Evolutionary conservation across 1,140 invertebrate genomes (phyloP), one percentile per base, ranked within the genome.

Genomic region (Holotrichia oblita): DNA sequence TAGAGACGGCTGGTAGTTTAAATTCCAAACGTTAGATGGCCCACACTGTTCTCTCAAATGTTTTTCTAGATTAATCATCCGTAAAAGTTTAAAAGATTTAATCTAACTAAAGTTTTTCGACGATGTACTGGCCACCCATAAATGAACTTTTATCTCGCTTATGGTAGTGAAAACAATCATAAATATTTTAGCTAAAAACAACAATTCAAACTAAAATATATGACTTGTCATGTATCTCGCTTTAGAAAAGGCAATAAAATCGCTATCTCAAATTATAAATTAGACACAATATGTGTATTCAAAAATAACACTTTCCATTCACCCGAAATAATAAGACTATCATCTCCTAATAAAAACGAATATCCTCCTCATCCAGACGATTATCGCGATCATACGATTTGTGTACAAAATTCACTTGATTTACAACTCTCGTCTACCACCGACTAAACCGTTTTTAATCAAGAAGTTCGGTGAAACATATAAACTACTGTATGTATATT

Each of bases 381-480:
- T 20, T 64, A 64, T 64, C 61, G 17, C 61, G 17, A 17, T 27
- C 6, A 20, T 64, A 64, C 61, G 61, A 27, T 64, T 64, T 64
- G 61, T 64, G 61, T 64, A 64, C 61, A 20, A 64, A 64, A 64
- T 64, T 64, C 24, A 64, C 61, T 8, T 64, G 59, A 64, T 64
- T 64, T 64, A 64, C 17, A 64, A 10, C 17, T 10, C 4, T 48
- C 61, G 17, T 64, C 4, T n/a, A n/a, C n/a, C 10, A n/a, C 4
- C 22, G 61, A 10, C 61, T 64, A 64, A 64, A 64, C 7, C 61
- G 17, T 64, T 27, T 64, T 64, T 64, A 64, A 64, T 64, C 61
- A 64, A 64, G 24, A 64, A 1, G 61, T 24, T 27, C 61, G 24
- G 61, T 64, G 61, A 64, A 64, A 48, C n/a, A 48, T 48, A 48